A percentile compares a stretch with the other conserved stretches of the same genome.
These are phyloP conservation scores for Telenomus remus DNA, from an alignment of 1,140 invertebrate genomes.

Conservation along the genomic window DNA sequence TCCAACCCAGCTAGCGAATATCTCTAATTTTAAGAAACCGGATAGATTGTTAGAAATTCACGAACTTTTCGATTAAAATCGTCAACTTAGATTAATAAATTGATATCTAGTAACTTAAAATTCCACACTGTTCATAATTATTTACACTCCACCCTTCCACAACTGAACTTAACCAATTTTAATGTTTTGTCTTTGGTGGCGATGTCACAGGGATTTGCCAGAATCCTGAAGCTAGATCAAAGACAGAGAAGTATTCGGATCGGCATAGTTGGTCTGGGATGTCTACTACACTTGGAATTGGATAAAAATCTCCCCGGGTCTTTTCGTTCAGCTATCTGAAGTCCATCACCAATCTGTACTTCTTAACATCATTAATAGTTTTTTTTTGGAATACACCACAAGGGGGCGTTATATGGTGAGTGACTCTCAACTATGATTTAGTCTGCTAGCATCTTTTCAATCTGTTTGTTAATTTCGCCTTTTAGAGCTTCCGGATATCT, in stretches of 20 bases:
- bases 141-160: too few species aligned
- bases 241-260: background rate
- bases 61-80: too few species aligned
- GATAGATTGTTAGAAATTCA: too few species aligned
- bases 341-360: background rate
- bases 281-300: background rate
- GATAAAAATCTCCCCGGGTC: background rate
- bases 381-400: conserved; percentile 9
- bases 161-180: too few species aligned
- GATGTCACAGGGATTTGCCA: too few species aligned
- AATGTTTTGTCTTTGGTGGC: too few species aligned
- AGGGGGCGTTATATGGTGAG: background rate
- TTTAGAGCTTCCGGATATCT: background rate
- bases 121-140: too few species aligned
- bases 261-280: background rate
- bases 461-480: conserved; percentile 8
- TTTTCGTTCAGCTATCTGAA: conserved; percentile 7
- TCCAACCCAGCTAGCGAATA: too few species aligned
- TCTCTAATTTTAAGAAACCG: too few species aligned
- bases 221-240: background rate
- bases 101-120: too few species aligned
- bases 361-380: background rate
- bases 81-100: too few species aligned
- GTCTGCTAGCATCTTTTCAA: background rate
- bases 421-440: background rate